These are phyloP conservation scores for Philereme transversata DNA, from an alignment of 2,888 invertebrate genomes.

Conservation along the genomic window DNA sequence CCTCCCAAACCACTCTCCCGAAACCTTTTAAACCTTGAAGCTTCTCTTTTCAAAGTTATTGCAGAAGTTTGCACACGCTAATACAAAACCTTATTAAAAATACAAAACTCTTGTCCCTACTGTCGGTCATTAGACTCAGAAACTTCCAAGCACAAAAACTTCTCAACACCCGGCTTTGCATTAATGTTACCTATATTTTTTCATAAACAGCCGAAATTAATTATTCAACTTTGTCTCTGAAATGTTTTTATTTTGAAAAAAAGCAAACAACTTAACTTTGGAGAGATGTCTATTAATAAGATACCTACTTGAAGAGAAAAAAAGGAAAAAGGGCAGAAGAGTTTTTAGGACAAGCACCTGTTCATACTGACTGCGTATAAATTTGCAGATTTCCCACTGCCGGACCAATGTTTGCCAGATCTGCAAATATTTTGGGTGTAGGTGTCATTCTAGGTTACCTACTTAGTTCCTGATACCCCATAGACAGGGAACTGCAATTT, in stretches of 20 bases:
- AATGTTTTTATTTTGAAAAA: conserved; percentile 35
- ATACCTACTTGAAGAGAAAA: no score
- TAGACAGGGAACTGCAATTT: no score
- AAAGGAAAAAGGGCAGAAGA: no score
- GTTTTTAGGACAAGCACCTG: no score
- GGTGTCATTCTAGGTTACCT: no score
- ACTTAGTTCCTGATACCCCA: no score
- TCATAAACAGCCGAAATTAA: conserved; percentile 51
- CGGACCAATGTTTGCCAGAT: no score
- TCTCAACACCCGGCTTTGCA: conserved; percentile 46
- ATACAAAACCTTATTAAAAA: conserved; percentile 65
- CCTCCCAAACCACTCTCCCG: background rate
- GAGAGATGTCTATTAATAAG: conserved; percentile 13
- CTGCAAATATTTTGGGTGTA: no score
- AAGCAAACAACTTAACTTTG: conserved; percentile 31
- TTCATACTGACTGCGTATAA: no score
- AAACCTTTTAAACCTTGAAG: conserved; percentile 30
- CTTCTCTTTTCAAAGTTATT: conserved; percentile 34
- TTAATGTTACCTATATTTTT: conserved; percentile 51
- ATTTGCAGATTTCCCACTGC: no score
- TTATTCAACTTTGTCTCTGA: conserved; percentile 51
- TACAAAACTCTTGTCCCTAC: conserved; percentile 59
- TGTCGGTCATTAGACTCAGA: conserved; percentile 55
- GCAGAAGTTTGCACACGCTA: conserved; percentile 50
- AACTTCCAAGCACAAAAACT: conserved; percentile 47